Percentiles rank a stretch among this genome's conserved stretches.
Evolutionary conservation across 2,797 vertebrate species (phyloP).

Genomic region (Chaetodon trifasciatus): DNA sequence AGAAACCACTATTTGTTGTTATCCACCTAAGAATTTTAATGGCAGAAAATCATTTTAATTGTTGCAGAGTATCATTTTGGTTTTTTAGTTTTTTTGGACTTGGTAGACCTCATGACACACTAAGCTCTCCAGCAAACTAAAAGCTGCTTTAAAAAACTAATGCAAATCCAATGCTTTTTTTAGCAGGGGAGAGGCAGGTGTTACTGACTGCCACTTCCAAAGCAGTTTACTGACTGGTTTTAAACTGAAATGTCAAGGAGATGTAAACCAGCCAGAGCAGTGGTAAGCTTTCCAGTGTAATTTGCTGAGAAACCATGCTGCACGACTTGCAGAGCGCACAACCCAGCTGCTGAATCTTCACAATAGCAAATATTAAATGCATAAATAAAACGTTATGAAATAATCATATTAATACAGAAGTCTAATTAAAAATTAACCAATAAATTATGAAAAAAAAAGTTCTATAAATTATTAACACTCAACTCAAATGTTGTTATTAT

Average conservation of each 20-base stretch:
- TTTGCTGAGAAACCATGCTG: conserved; percentile 1
- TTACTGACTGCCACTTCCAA: neutral
- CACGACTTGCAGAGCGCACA: neutral
- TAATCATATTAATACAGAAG: conserved; percentile 39
- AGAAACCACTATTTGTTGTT: neutral
- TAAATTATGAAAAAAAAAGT: conserved; percentile 41
- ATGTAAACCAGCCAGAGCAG: neutral
- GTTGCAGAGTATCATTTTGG: neutral
- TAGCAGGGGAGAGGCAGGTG: conserved; percentile 11
- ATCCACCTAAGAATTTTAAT: neutral
- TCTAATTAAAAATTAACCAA: conserved; percentile 38
- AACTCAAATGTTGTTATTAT: conserved; percentile 40
- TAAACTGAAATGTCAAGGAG: conserved; percentile 21
- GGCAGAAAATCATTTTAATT: neutral
- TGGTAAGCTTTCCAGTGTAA: neutral
- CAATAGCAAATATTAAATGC: conserved; percentile 45
- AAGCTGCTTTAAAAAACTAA: neutral
- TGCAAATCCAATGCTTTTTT: neutral
- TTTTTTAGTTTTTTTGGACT: neutral
- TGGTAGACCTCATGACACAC: neutral
- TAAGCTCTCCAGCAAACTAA: neutral
- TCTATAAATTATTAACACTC: conserved; percentile 39
- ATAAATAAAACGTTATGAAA: conserved; percentile 57
- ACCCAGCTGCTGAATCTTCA: conserved; percentile 4
- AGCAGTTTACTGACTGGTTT: conserved; percentile 1